Evolutionary conservation across 1,140 invertebrate genomes (phyloP), one percentile per base, ranked within the genome.

Genomic region (Scaptomyza hsui): DNA sequence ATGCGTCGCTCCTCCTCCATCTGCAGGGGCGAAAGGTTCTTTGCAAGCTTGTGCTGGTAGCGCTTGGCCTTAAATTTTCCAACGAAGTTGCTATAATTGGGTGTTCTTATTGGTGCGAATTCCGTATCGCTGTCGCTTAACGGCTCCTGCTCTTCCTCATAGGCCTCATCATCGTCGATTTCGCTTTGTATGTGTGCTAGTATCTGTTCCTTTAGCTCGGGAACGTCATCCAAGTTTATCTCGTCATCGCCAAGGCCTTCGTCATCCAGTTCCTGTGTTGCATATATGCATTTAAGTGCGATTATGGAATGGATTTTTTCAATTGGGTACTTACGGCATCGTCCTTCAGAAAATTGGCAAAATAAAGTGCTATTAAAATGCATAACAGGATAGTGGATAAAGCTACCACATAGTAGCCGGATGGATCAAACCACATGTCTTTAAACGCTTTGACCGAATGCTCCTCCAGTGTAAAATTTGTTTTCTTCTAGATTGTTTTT

Each of bases 1-100:
- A 90, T 90, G n/a, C 89, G 75, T 10, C 76, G 69, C 55, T 90
- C 89, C 41, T 90, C 89, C 19, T 81, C 79, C 12, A 91, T 73
- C 19, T 90, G 89, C 12, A 56, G 56, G 7, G 79, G 73, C 4
- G 89, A 85, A 1, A 90, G 44, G 24, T 76, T 71, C 19, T 82
- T 82, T 29, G 78, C 89, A 32, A 90, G 24, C 6, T 88, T 89
- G 44, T 81, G 59, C 42, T 90, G 82, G 10, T 81, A 75, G 5
- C 68, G 71, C 18, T 82, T 82, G 41, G 86, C 71, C 51, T 90
- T 89, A 0, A 90, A 45, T 57, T 90, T 82, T 6, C 89, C 74
- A 67, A 90, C 77, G 12, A 90, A 47, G 19, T 89, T 77, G 37
- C 59, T 70, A 39, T 76, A 89, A 13, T 71, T 49, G 21, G 39